Evolutionary conservation across 2,888 invertebrate genomes (phyloP).

Genomic region (Hanleya hanleyi): DNA sequence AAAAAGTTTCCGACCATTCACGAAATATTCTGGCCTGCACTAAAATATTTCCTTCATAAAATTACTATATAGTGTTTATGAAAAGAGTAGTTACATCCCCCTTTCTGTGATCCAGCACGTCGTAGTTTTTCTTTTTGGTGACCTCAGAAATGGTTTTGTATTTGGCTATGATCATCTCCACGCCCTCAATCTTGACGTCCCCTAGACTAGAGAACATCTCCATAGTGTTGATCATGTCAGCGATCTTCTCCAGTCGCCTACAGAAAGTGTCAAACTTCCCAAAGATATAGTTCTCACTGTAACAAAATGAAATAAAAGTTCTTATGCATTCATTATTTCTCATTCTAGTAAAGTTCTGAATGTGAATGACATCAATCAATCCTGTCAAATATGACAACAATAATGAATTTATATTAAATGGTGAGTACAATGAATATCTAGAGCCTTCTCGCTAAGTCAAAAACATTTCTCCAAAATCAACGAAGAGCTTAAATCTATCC

Average conservation of each 20-base stretch:
- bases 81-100: slow-evolving; percentile 78
- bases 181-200: slow-evolving; percentile 76
- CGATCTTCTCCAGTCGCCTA: slow-evolving; percentile 88
- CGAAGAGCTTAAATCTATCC: too few species aligned
- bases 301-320: slow-evolving; percentile 14
- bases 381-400: neutral
- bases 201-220: slow-evolving; percentile 88
- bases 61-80: too few species aligned
- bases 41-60: too few species aligned
- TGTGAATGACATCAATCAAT: too few species aligned
- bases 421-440: neutral
- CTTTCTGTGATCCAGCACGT: slow-evolving; percentile 93
- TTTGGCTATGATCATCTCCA: slow-evolving; percentile 80
- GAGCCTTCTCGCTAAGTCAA: too few species aligned
- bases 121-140: slow-evolving; percentile 90
- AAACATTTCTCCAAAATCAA: too few species aligned
- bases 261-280: slow-evolving; percentile 98
- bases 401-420: neutral
- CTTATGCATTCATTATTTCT: too few species aligned
- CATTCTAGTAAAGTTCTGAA: too few species aligned
- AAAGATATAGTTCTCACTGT: slow-evolving; percentile 95
- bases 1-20: neutral
- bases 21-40: neutral
- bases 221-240: slow-evolving; percentile 91
- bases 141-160: slow-evolving; percentile 89